Evolutionary conservation across 2,113 vertebrate species (phyloP).

Genomic region (Ploceus nigricollis): DNA sequence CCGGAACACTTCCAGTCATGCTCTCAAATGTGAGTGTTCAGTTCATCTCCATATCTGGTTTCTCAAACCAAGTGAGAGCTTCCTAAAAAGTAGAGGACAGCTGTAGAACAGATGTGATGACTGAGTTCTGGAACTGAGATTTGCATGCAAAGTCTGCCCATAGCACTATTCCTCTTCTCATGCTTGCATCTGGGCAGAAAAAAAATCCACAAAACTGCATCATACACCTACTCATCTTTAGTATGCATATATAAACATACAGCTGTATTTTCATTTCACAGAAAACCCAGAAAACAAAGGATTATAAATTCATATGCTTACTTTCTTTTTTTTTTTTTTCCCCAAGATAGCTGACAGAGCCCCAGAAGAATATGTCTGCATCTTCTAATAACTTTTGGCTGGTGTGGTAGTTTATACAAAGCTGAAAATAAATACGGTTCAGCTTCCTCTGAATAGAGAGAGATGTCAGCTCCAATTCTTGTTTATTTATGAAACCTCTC

Average conservation of each 20-base stretch:
- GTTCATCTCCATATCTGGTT: not conserved
- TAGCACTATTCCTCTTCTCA: not conserved
- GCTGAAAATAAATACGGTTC: not conserved
- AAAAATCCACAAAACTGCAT: not conserved
- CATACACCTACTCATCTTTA: not conserved
- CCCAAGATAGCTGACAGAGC: not conserved
- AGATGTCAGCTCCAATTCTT: not conserved
- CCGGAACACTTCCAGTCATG: not conserved
- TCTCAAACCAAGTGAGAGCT: not conserved
- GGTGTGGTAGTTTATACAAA: not conserved
- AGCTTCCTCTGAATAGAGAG: not conserved
- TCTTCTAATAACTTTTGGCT: not conserved
- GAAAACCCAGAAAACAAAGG: not conserved
- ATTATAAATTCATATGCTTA: not conserved
- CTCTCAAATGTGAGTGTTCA: not conserved
- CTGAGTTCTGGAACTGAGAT: not conserved
- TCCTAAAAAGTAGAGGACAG: slow-evolving; percentile 12
- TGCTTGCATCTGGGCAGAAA: not conserved
- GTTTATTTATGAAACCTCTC: not conserved
- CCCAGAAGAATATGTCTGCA: not conserved
- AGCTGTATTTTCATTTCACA: not conserved
- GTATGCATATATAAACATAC: not conserved
- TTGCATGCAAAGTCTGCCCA: not conserved
- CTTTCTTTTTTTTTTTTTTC: not conserved
- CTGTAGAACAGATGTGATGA: not conserved